phyloP scores from a whole-genome alignment of 2,113 vertebrate genomes.

The Oceanites oceanicus region DNA sequence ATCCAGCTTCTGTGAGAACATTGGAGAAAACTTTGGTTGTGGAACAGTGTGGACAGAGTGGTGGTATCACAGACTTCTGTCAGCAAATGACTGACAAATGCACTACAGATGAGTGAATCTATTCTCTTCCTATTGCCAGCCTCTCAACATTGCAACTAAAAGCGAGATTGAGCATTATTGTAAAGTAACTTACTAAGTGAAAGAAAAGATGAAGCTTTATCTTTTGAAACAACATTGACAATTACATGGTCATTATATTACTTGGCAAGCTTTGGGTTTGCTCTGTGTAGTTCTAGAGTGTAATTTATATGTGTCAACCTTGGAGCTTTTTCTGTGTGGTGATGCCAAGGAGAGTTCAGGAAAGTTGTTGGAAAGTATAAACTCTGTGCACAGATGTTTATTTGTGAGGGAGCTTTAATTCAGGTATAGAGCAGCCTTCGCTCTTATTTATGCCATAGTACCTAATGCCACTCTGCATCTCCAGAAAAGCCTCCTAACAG shows the following conservation, averaged over 20 bases:
- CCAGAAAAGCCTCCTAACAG: not conserved
- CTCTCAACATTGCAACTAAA: not conserved
- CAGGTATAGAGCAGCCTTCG: not conserved
- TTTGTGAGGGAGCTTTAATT: not conserved
- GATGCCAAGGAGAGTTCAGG: not conserved
- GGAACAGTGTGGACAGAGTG: slow-evolving; percentile 58
- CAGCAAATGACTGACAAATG: slow-evolving; percentile 81
- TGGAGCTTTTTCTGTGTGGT: not conserved
- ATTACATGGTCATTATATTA: not conserved
- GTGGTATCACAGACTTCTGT: slow-evolving; percentile 77
- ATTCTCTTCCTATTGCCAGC: not conserved
- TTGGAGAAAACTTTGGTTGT: not conserved
- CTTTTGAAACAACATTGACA: not conserved
- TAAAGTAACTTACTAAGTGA: not conserved
- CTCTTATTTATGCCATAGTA: not conserved
- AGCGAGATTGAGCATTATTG: not conserved
- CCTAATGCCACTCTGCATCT: not conserved
- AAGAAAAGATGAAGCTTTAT: not conserved
- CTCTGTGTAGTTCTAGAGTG: not conserved
- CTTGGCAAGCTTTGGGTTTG: not conserved
- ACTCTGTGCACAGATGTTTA: not conserved
- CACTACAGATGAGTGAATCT: slow-evolving; percentile 76
- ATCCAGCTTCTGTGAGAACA: not conserved
- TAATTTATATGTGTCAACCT: not conserved
- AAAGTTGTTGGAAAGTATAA: not conserved